phyloP scores from a whole-genome alignment of 2,888 invertebrate species.

The Tethea ocularis region DNA sequence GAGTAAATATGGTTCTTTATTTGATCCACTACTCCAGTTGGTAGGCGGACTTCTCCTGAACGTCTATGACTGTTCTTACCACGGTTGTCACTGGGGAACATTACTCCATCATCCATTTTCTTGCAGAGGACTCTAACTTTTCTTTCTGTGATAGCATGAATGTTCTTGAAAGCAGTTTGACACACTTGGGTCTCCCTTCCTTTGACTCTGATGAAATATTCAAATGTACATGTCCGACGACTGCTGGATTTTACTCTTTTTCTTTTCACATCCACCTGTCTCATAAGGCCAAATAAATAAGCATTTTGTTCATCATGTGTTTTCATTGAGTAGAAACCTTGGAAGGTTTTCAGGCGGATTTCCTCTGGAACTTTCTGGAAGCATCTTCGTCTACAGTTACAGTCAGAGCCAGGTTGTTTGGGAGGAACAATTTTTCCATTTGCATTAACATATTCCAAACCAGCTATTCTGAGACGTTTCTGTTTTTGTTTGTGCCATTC shows the following conservation, averaged over 20 bases:
- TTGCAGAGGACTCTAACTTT: conserved; percentile 83
- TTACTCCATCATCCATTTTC: conserved; percentile 84
- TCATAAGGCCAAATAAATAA: conserved; percentile 83
- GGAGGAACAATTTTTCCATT: conserved; percentile 83
- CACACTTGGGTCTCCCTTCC: conserved; percentile 83
- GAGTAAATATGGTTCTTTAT: conserved; percentile 82
- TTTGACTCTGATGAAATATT: conserved; percentile 81
- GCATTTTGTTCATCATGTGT: conserved; percentile 85
- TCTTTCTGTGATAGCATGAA: conserved; percentile 83
- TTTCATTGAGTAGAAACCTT: conserved; percentile 83
- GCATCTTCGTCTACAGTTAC: conserved; percentile 80
- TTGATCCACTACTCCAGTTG: conserved; percentile 75
- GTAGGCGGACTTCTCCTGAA: conserved; percentile 78
- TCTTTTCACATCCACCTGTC: conserved; percentile 83
- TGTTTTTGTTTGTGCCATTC: conserved; percentile 85
- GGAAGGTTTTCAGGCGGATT: conserved; percentile 77
- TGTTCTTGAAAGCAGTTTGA: conserved; percentile 83
- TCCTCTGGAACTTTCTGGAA: conserved; percentile 80
- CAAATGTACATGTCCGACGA: conserved; percentile 82
- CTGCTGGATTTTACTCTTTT: conserved; percentile 82
- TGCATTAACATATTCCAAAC: conserved; percentile 81
- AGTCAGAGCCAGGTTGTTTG: conserved; percentile 81
- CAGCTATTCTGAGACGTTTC: conserved; percentile 81
- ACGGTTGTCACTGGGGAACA: conserved; percentile 83
- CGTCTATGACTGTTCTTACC: conserved; percentile 81